Evolutionary conservation across 1,140 invertebrate species (phyloP).

Genomic region (Apocrypta bakeri): DNA sequence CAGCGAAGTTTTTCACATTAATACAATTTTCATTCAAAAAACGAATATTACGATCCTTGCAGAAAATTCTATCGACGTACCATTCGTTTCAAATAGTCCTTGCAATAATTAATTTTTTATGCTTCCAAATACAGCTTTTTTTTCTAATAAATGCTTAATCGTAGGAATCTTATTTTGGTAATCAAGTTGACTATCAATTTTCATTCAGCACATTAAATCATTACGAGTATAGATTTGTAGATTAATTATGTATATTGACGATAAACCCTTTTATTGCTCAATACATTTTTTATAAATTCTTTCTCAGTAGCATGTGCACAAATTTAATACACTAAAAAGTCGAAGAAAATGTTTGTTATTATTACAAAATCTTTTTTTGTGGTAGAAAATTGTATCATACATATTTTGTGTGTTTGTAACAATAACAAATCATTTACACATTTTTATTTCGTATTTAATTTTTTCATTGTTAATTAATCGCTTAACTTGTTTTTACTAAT

Average conservation of each 20-base stretch:
- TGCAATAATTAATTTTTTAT: not conserved
- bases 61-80: not conserved
- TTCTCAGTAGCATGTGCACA: not conserved
- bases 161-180: not conserved
- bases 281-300: not conserved
- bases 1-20: not conserved
- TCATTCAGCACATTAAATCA: not conserved
- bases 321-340: not conserved
- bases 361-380: not conserved
- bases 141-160: constrained; percentile 2
- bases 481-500: not conserved
- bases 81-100: not conserved
- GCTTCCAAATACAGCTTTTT: not conserved
- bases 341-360: not conserved
- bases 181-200: not conserved
- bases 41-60: not conserved
- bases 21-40: not conserved
- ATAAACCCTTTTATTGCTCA: not conserved
- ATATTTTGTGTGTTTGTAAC: not conserved
- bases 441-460: not conserved
- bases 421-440: not conserved
- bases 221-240: not conserved
- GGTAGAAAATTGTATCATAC: not conserved
- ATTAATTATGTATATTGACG: not conserved
- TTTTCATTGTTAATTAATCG: not conserved